These are phyloP conservation scores for Tor tambroides DNA, from an alignment of 2,113 vertebrate species.

Conservation along the genomic window DNA sequence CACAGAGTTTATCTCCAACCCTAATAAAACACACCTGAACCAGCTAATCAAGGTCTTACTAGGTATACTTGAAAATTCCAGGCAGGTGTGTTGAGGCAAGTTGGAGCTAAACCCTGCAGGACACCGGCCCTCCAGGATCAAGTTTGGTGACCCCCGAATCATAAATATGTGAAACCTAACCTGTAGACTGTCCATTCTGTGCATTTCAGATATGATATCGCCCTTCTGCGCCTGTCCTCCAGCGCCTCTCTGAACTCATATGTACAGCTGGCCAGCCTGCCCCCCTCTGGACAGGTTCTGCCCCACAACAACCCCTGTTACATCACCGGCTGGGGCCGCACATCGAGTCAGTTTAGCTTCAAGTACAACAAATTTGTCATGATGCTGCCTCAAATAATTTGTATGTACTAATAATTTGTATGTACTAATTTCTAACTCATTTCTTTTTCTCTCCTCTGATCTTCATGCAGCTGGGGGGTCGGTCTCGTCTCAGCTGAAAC, in stretches of 20 bases:
- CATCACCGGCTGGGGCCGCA: constrained; percentile 89
- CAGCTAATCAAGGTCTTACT: no score
- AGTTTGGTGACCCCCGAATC: no score
- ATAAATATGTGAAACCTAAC: not conserved
- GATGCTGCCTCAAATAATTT: not conserved
- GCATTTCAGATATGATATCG: constrained; percentile 83
- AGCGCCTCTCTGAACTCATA: constrained; percentile 77
- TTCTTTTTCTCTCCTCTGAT: not conserved
- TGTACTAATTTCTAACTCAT: no score
- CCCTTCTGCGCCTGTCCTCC: constrained; percentile 79
- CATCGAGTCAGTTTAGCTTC: constrained; percentile 78
- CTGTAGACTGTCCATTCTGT: not conserved
- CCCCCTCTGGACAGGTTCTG: constrained; percentile 76
- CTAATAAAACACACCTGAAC: no score
- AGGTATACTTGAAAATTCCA: no score
- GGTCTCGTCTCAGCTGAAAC: constrained; percentile 81
- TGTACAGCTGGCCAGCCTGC: constrained; percentile 81
- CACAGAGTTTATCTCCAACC: no score
- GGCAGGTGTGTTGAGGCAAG: no score
- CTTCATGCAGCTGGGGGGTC: constrained; percentile 79
- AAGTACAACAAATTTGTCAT: not conserved
- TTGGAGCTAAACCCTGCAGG: no score
- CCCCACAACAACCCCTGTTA: constrained; percentile 82
- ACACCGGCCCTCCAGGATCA: no score
- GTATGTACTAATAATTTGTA: no score